Evolutionary conservation across 2,797 vertebrate species (phyloP), one percentile per base, ranked within the genome.

Genomic region (Chelon auratus): DNA sequence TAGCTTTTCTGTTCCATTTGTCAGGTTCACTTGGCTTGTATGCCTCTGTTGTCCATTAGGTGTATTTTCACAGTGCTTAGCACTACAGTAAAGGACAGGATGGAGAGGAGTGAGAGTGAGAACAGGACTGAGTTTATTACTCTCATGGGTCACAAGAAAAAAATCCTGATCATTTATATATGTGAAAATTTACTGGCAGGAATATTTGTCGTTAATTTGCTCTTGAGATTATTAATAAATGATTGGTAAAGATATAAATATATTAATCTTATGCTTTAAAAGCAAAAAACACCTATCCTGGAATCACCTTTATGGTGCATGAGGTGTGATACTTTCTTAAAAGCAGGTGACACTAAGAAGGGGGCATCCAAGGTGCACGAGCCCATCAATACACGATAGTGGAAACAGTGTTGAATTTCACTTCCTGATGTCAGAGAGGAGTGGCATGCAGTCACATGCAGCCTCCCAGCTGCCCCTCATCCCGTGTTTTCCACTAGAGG

Each of bases 1-100:
- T 95, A 94, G 93, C 87, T 88, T 92, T 93, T 94, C 91, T 89
- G 93, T 94, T 94, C 92, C 91, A 93, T 95, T 95, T 95, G 94
- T 95, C 94, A 94, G 88, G 89, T 95, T 93, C 92, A 93, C 92
- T 95, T 91, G 92, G 86, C 81, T 75, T 83, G 80, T 83, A 75
- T 92, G 92, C 88, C 90, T 86, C 79, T 77, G 83, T 87, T 93
- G 91, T 93, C 91, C 90, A 92, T 93, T 92, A 93, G 89, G 77
- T 83, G 88, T 88, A 78, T 91, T 92, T 88, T 87, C 83, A 81
- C 82, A 78, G 82, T 82, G 87, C 88, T 92, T 83, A 92, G 87
- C 86, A 84, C 87, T 84, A 80, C 80, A 88, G 81, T 91, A 72
- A 86, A 88, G 42, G 47, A 65, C 42, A 64, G 69, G 78, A 84